Evolutionary conservation across 2,113 vertebrate genomes (phyloP).

Genomic region (Cryptotis parvus): DNA sequence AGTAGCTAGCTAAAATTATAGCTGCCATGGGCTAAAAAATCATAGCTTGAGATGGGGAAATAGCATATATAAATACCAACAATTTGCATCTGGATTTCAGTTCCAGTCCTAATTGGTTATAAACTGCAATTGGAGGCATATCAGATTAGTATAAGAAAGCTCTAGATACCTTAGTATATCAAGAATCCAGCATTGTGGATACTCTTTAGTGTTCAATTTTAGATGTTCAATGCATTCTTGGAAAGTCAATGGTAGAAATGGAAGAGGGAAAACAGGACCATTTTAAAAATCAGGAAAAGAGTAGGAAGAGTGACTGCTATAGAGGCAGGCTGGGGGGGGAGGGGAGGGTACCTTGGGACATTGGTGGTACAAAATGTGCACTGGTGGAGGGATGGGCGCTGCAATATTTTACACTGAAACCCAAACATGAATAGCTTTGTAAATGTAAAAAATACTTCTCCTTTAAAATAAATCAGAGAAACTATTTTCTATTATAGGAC

Average conservation of each 20-base stretch:
- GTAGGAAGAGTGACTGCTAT: no score
- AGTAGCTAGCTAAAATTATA: background rate
- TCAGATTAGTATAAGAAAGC: background rate
- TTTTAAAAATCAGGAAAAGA: no score
- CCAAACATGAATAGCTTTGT: no score
- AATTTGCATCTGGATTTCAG: background rate
- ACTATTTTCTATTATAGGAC: no score
- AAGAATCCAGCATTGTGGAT: background rate
- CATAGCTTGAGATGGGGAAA: background rate
- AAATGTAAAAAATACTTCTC: no score
- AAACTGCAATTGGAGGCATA: background rate
- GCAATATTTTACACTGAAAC: no score
- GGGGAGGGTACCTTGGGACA: no score
- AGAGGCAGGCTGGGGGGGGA: no score
- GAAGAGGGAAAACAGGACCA: background rate
- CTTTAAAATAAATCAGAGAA: no score
- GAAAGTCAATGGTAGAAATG: background rate
- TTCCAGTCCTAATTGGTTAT: background rate
- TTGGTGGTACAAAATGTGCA: no score
- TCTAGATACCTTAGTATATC: background rate
- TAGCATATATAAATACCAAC: background rate
- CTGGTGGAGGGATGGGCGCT: no score
- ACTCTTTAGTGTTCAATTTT: background rate
- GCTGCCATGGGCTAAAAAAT: background rate
- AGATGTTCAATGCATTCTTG: background rate